Conservation (phyloP, 2,888 invertebrate species). For the Trissonchulus sp. region DNA sequence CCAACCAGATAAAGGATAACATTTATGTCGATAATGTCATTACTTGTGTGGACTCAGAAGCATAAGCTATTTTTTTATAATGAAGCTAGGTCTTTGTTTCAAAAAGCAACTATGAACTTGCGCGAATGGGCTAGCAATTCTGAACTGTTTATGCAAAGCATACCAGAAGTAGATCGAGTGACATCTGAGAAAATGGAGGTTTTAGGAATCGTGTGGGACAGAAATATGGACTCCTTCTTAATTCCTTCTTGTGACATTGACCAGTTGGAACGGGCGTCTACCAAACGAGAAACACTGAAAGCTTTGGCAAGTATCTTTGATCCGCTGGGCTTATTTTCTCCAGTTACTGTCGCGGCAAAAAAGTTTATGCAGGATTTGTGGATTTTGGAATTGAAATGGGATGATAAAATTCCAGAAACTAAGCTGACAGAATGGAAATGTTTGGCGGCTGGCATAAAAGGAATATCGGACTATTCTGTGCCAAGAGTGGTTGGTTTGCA, state of each 20-base stretch:
- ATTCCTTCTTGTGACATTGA: neutral
- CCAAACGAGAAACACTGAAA: neutral
- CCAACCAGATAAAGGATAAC: neutral
- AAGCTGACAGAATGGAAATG: neutral
- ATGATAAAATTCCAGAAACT: neutral
- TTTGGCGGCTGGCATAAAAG: neutral
- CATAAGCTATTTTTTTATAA: neutral
- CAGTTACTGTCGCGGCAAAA: neutral
- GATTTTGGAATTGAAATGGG: neutral
- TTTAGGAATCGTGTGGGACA: neutral
- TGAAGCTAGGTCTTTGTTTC: neutral
- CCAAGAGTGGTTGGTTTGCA: too few relatives aligned
- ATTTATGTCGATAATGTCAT: neutral
- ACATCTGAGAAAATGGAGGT: neutral
- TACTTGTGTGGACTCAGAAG: neutral
- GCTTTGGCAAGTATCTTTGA: neutral
- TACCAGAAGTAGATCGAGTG: neutral
- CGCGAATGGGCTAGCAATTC: constrained; percentile 6
- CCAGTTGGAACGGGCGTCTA: too few relatives aligned
- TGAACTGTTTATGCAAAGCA: neutral
- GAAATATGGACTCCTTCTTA: neutral
- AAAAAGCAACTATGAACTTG: neutral
- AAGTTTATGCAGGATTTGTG: neutral
- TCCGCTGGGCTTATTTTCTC: neutral
- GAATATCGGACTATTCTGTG: neutral